Evolutionary conservation across 2,888 invertebrate genomes (phyloP), one percentile per base, ranked within the genome.

Genomic region (Cryptops parisi): DNA sequence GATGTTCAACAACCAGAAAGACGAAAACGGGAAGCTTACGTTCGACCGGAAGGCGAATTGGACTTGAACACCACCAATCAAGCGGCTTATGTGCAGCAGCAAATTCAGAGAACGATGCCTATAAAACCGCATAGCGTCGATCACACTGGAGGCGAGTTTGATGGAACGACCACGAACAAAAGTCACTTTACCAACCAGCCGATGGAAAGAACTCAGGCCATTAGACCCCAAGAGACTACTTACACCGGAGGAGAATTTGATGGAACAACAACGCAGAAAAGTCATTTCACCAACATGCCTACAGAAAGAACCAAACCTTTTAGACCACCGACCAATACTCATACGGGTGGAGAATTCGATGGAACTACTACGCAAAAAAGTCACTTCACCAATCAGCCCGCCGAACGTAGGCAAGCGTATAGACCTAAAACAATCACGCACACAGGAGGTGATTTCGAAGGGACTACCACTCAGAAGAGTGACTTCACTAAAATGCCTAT

Each of bases 41-140:
- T 50, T 1, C 23, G 26, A n/a, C 50, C 50, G 15, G 50, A 50
- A 15, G 50, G 50, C 23, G 50, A 50, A 5, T 38, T 49, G n/a
- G 21, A 49, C 38, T 23, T 38, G 22, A 4, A 21, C 2, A 49
- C 49, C 9, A 49, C 49, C 12, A 38, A 39, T n/a, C 33, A 39
- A 23, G 2, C 38, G 15, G 49, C 33, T 15, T 49, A 39, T 21
- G 22, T n/a, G 9, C 4, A 2, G 26, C 4, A 26, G 47, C 27
- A 25, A 25, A n/a, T 47, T 2, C 26, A 47, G 5, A 24, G 27
- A 24, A 47, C 47, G 9, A 3, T 5, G 19, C 15, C 47, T 17
- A 26, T 47, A 2, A 47, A 19, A 47, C 47, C 25, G n/a, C 21
- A 24, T 21, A n/a, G 15, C 3, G 3, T 6, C 2, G 5, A 2